Evolutionary conservation across 2,888 invertebrate genomes (phyloP).

Genomic region (Willowsia nigromaculata): DNA sequence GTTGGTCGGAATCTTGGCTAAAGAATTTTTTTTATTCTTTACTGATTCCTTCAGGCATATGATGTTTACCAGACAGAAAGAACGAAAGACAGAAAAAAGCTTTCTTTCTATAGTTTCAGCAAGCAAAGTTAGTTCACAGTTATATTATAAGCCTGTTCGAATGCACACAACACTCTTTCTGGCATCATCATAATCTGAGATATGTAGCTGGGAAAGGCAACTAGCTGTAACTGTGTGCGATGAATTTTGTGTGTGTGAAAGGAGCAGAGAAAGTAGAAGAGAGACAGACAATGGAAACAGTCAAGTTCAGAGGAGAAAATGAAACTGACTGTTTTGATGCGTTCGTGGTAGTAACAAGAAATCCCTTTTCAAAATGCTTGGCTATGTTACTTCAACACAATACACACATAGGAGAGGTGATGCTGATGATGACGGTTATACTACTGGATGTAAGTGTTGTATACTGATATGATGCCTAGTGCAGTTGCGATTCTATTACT

Average conservation of each 20-base stretch:
- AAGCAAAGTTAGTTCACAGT: constrained; percentile 9
- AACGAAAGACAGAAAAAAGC: constrained; percentile 7
- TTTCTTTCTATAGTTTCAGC: background rate
- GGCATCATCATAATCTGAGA: constrained; percentile 1
- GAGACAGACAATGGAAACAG: constrained; percentile 66
- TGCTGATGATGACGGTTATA: background rate
- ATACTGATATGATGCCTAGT: background rate
- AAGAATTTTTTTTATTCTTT: constrained; percentile 37
- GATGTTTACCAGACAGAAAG: background rate
- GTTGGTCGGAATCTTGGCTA: background rate
- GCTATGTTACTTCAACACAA: background rate
- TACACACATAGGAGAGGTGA: background rate
- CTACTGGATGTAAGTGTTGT: background rate
- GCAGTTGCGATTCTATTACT: background rate
- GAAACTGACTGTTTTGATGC: constrained; percentile 62
- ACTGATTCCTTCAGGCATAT: constrained; percentile 56
- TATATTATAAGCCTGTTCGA: background rate
- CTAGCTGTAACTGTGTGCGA: background rate
- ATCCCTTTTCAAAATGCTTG: background rate
- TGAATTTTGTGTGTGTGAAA: constrained; percentile 1
- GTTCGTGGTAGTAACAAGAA: constrained; percentile 26
- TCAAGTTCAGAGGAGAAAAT: constrained; percentile 70
- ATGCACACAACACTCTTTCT: background rate
- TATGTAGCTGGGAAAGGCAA: background rate
- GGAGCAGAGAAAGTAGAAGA: constrained; percentile 8